Evolutionary conservation across 1,140 invertebrate genomes (phyloP).

Genomic region (Pararge aegeria): DNA sequence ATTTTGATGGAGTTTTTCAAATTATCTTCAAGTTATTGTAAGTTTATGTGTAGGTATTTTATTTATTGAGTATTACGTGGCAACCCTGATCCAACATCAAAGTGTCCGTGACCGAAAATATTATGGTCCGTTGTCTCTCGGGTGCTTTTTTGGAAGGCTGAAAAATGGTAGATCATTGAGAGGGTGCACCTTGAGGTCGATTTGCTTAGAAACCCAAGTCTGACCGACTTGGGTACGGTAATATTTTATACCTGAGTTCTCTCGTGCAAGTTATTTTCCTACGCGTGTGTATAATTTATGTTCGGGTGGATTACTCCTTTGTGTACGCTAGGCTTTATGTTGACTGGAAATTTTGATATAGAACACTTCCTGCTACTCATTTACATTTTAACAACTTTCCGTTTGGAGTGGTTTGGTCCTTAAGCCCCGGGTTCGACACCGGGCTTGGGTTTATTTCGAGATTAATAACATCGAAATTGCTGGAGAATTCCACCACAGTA

Average conservation of each 20-base stretch:
- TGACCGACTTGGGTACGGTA: constrained; percentile 1
- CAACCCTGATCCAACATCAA: neutral
- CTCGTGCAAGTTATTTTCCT: neutral
- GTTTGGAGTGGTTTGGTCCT: too few relatives aligned
- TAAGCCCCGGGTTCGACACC: too few relatives aligned
- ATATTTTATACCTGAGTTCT: constrained; percentile 14
- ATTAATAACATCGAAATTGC: too few relatives aligned
- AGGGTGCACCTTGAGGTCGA: constrained; percentile 22
- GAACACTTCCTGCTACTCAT: neutral
- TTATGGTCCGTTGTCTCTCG: constrained; percentile 19
- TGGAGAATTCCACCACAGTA: too few relatives aligned
- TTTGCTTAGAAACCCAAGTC: constrained; percentile 17
- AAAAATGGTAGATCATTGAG: constrained; percentile 29
- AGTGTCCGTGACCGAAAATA: constrained; percentile 20
- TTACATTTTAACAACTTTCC: too few relatives aligned
- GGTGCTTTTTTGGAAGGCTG: constrained; percentile 21
- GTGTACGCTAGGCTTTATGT: neutral
- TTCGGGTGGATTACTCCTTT: neutral
- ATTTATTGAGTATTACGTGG: neutral
- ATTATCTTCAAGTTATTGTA: too few relatives aligned
- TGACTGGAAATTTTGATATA: neutral
- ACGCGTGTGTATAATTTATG: neutral
- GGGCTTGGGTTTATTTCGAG: too few relatives aligned
- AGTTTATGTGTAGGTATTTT: too few relatives aligned
- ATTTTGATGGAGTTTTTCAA: too few relatives aligned